Evolutionary conservation across 2,797 vertebrate genomes (phyloP), one percentile per base, ranked within the genome.

Genomic region (Acanthurus lineatus): DNA sequence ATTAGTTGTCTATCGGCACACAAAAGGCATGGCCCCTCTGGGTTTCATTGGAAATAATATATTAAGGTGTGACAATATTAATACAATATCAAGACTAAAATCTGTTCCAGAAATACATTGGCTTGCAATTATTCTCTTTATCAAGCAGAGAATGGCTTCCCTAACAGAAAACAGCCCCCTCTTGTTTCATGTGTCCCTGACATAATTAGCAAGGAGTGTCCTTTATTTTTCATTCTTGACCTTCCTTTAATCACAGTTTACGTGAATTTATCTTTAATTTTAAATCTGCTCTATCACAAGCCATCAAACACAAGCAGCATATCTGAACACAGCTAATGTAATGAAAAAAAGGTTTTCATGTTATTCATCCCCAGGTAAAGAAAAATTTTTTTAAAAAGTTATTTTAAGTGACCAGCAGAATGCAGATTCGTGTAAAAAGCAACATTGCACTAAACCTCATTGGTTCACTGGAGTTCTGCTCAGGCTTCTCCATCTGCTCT

Each of bases 1-100:
- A 93, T 95, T 95, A 90, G 91, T 94, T 91, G 89, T 92, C 89
- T 79, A 86, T 91, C 82, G 66, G 76, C 76, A 73, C 82, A 91
- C 89, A 90, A 92, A 92, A 91, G 83, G 40, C 79, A 69, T 16
- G n/a, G 75, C 78, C 83, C 85, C 87, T 78, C 74, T 68, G 62
- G 82, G 73, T 93, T 92, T 83, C 72, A 90, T 84, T 88, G 76
- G 69, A 79, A 85, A 86, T 79, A 61, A 88, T 84, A 83, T 81
- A 83, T 85, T 73, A 82, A 81, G 78, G 73, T 89, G 75, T 85
- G 79, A 88, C 81, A 84, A 69, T 83, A 88, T 89, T 84, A 91
- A 86, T 78, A 74, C 58, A 72, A 68, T 87, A 89, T 89, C 84
- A 82, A 53, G 58, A 60, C 48, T 5, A 14, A 80, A 79, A 89